Base-by-base conservation (phyloP, 2,113 vertebrate genomes). In the Mugil cephalus region DNA sequence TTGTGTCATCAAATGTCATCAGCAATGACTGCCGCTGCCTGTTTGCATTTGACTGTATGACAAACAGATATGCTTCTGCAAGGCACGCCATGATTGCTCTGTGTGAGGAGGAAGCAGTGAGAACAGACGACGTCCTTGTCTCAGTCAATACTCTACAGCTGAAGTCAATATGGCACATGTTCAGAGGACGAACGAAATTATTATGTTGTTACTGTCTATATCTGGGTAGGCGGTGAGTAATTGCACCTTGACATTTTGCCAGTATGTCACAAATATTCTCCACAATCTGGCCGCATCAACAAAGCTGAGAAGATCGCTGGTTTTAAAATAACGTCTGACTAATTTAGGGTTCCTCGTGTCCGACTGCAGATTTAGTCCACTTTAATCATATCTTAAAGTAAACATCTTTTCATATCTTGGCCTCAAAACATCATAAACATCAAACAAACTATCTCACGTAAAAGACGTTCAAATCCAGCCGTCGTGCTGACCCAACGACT, bases 1-100 rank as follows among this genome's bases (percentile, higher is more conserved):
- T 64, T 81, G 67, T 71, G 66, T 71, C 63, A 30, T 75, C 38
- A 74, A 72, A 84, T 72, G 73, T 24, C 64, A 82, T 53, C 79
- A 53, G 40, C 39, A 80, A 80, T 55, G 73, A 72, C 50, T 63
- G 47, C 72, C 51, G 69, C 21, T 15, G 60, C 36, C 40, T 55
- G 53, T 24, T 39, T 64, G 21, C 12, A 7, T 54, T n/a, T 47
- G 36, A 7, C 12, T 65, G n/a, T 58, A 30, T 3, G 12, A 58
- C 55, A 53, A 78, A 71, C 52, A 74, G 56, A 77, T 59, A 62
- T 18, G 17, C 10, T 13, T 24, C 51, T 42, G 60, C 24, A 67
- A 55, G 47, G 39, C 63, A 17, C 56, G 56, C 64, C 63, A 11
- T 66, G 35, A 70, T 68, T 67, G 53, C 38, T 56, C 9, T 11